Percentiles rank a stretch among this genome's conserved stretches.
Conservation (phyloP, 2,888 invertebrate species). For the Nomada ruficornis region DNA sequence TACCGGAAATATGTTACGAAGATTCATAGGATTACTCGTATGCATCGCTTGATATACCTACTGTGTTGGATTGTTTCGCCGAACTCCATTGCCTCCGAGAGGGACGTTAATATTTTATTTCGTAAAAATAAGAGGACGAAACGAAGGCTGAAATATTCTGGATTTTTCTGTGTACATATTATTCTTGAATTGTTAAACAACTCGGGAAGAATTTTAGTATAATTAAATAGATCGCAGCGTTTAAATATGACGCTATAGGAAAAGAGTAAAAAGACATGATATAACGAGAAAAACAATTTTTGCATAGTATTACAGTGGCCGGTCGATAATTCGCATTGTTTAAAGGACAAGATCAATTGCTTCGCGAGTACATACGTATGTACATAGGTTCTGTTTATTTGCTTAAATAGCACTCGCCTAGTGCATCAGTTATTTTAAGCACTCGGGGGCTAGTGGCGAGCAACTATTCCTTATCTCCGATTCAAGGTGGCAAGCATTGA, state of each 20-base stretch:
- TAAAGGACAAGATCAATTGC: too few relatives aligned
- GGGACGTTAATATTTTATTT: too few relatives aligned
- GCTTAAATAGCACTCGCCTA: neutral
- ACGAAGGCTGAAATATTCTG: too few relatives aligned
- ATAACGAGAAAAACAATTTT: neutral
- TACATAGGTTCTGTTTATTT: neutral
- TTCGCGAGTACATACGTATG: too few relatives aligned
- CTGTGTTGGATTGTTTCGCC: neutral
- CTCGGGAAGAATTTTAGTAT: too few relatives aligned
- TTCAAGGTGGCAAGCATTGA: constrained; percentile 24
- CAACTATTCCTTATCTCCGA: constrained; percentile 35
- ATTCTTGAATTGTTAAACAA: too few relatives aligned
- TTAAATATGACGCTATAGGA: too few relatives aligned
- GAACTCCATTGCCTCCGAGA: neutral
- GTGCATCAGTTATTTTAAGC: constrained; percentile 10
- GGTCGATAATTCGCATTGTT: too few relatives aligned
- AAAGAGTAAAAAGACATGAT: too few relatives aligned
- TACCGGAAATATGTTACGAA: neutral
- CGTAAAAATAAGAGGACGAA: too few relatives aligned
- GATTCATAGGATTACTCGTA: constrained; percentile 4
- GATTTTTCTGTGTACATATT: too few relatives aligned
- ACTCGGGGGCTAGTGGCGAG: neutral
- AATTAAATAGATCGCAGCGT: too few relatives aligned
- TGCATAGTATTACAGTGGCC: neutral
- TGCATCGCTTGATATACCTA: neutral